Percentiles rank a stretch among this genome's conserved stretches.
Conservation (phyloP, 2,113 vertebrate species). For the Heptranchias perlo region DNA sequence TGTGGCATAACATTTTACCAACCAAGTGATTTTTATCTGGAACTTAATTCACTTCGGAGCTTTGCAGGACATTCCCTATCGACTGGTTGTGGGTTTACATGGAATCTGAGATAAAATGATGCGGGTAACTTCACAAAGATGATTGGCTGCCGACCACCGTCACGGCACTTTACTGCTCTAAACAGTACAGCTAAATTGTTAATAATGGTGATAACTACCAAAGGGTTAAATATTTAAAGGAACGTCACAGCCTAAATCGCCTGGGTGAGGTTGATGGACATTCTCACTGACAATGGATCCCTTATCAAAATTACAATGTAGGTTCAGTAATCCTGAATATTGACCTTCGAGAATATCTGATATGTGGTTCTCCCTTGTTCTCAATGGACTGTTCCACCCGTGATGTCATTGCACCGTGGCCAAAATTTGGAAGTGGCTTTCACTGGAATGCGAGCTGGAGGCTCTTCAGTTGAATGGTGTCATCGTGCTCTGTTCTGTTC, state of each 20-base stretch:
- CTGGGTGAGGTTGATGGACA: not conserved
- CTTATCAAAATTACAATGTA: not conserved
- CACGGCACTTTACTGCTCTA: not conserved
- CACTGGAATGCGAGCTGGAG: not conserved
- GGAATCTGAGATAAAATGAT: not conserved
- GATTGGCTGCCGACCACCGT: not conserved
- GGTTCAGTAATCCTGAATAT: not conserved
- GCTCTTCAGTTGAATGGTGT: not conserved
- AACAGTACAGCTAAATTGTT: not conserved
- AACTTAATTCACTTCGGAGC: not conserved
- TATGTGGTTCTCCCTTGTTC: not conserved
- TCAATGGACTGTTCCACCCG: not conserved
- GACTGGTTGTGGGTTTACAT: not conserved
- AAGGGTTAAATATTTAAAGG: constrained; percentile 15
- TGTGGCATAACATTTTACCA: not conserved
- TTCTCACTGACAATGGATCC: not conserved
- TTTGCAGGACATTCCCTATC: not conserved
- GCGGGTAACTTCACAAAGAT: not conserved
- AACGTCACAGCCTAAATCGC: not conserved
- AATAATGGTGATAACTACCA: constrained; percentile 9
- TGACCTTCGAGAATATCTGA: not conserved
- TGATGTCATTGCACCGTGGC: not conserved
- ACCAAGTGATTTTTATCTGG: not conserved
- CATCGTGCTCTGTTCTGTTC: not conserved
- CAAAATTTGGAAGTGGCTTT: not conserved